phyloP scores from a whole-genome alignment of 2,888 invertebrate genomes.

The Pseudeuparius sepicola region DNA sequence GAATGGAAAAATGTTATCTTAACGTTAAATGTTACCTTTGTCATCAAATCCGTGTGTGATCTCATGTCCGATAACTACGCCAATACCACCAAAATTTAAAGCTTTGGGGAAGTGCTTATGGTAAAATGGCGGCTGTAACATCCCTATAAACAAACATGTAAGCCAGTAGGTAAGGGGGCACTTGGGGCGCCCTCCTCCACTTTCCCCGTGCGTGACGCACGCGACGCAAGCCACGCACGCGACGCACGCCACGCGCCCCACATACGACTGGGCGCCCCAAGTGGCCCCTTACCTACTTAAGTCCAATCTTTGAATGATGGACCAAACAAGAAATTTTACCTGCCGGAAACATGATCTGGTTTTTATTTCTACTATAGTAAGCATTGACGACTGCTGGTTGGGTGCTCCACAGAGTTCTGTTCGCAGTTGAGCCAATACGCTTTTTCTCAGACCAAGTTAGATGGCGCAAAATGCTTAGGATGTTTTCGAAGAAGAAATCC shows the following conservation, averaged over 20 bases:
- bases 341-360: slow-evolving; percentile 70
- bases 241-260: too few relatives aligned
- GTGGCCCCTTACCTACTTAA: too few relatives aligned
- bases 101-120: slow-evolving; percentile 72
- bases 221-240: too few relatives aligned
- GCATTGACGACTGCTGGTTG: slow-evolving; percentile 90
- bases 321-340: slow-evolving; percentile 61
- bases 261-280: too few relatives aligned
- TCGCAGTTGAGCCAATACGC: slow-evolving; percentile 58
- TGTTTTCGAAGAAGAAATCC: slow-evolving; percentile 73
- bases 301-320: too few relatives aligned
- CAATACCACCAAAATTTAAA: slow-evolving; percentile 81
- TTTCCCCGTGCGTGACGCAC: too few relatives aligned
- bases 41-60: slow-evolving; percentile 88
- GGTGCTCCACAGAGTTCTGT: slow-evolving; percentile 74
- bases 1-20: too few relatives aligned
- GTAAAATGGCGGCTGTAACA: slow-evolving; percentile 90
- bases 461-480: slow-evolving; percentile 61
- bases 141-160: slow-evolving; percentile 85
- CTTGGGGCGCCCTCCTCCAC: too few relatives aligned
- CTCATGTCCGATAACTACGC: slow-evolving; percentile 88
- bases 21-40: slow-evolving; percentile 43
- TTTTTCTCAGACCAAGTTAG: slow-evolving; percentile 63
- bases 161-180: too few relatives aligned
- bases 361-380: slow-evolving; percentile 89